Conservation (phyloP, 2,797 vertebrate species). For the Enoplosus armatus region DNA sequence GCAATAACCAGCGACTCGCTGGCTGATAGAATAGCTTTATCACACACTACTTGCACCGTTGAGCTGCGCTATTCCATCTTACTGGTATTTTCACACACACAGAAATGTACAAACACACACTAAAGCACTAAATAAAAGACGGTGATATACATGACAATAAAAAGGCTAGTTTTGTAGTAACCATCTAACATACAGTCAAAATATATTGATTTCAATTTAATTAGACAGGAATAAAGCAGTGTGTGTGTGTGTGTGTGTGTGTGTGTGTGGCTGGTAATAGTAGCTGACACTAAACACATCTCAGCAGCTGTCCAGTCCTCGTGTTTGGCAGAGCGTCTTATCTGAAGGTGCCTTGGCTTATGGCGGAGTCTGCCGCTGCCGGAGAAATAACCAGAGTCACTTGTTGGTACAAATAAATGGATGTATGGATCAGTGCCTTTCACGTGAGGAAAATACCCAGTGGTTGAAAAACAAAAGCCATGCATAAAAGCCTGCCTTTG, state of each 20-base stretch:
- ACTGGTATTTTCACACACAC: conserved; percentile 31
- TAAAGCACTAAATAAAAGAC: conserved; percentile 16
- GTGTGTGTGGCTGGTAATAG: conserved; percentile 19
- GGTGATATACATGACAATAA: neutral
- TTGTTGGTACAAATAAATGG: conserved; percentile 1
- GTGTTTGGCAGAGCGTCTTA: conserved; percentile 50
- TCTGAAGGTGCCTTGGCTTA: conserved; percentile 30
- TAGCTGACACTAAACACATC: conserved; percentile 42
- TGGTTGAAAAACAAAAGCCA: neutral
- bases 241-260: conserved; percentile 10
- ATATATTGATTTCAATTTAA: conserved; percentile 24
- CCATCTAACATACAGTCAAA: neutral
- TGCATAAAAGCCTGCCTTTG: too few species aligned
- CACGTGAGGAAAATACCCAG: neutral
- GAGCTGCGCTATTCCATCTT: conserved; percentile 50
- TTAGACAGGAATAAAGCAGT: conserved; percentile 20
- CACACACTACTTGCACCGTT: conserved; percentile 69
- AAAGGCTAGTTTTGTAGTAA: neutral
- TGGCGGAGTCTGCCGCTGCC: neutral
- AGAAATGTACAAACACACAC: conserved; percentile 31
- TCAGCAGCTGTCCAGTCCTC: conserved; percentile 46
- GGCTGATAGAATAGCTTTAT: conserved; percentile 76
- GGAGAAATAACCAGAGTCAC: neutral
- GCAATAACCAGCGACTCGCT: conserved; percentile 66
- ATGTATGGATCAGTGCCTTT: neutral